Conservation (phyloP, 2,888 invertebrate species). For the Rhopalosiphum nymphaeae region DNA sequence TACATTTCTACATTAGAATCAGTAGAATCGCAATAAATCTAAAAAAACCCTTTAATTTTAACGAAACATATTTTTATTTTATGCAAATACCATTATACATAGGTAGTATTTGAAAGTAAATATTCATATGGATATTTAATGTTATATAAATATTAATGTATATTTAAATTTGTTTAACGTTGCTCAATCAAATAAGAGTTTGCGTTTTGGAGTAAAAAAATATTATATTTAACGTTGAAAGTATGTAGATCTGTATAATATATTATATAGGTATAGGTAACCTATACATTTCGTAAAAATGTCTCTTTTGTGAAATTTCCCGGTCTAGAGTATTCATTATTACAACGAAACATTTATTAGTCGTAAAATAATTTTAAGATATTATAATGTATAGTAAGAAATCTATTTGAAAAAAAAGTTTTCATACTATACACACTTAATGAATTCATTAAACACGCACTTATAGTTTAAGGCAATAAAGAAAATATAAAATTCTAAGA, state of each 20-base stretch:
- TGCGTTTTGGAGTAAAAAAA: neutral
- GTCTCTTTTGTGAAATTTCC: neutral
- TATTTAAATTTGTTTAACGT: conserved; percentile 11
- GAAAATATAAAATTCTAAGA: neutral
- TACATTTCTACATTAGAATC: neutral
- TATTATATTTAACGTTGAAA: neutral
- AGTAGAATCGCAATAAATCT: neutral
- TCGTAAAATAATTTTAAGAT: conserved; percentile 16
- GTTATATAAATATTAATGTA: conserved; percentile 4
- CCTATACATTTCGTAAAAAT: neutral
- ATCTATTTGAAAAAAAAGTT: conserved; percentile 38
- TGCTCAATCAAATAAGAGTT: neutral
- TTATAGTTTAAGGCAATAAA: neutral
- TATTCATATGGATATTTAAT: conserved; percentile 9
- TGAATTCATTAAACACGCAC: conserved; percentile 4
- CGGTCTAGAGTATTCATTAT: neutral
- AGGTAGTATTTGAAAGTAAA: neutral
- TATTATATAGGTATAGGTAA: no score
- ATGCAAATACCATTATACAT: neutral
- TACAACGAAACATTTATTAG: neutral
- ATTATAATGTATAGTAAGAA: neutral
- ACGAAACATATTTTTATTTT: neutral
- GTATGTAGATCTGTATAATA: neutral
- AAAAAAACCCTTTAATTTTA: neutral
- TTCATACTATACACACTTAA: neutral